Base-by-base conservation (phyloP, 2,113 vertebrate genomes). In the Bungarus multicinctus region DNA sequence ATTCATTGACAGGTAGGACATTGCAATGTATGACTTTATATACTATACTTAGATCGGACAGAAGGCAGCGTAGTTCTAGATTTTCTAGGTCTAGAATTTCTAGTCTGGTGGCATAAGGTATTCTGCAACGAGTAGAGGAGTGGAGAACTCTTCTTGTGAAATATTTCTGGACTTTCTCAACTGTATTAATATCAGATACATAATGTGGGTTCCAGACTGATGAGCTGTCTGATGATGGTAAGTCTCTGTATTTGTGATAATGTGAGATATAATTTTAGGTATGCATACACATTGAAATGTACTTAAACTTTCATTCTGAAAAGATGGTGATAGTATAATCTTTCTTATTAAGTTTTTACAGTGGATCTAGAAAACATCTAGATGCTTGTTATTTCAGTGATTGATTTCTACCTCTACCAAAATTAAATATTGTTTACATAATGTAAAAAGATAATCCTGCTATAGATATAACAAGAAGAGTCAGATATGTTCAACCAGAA, bases 241-340 rank as follows among this genome's bases (percentile, higher is more conserved):
- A 95, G 97, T 97, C n/a, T 91, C 14, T 8, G 43, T 6, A 57
- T 81, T 64, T 85, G 0, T 2, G 85, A 23, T 93, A 87, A 10
- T 14, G 11, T 4, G 52, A 34, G n/a, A 81, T 81, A 81, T 20
- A 39, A 74, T 39, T 39, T 39, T 69, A 0, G 5, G 6, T 16
- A 30, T 30, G 74, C 7, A 91, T 69, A 4, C 45, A 0, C 8
- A 23, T 74, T 52, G 90, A 43, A 39, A 18, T 60, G n/a, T 55
- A 0, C 30, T 7, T 89, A 43, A 39, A 90, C 50, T 3, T 50
- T 1, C 69, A 11, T 39, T 89, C 89, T 0, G 14, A 91, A 92
- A 58, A 90, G 22, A 64, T 0, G 94, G 88, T 95, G 96, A 95
- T 94, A 96, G 52, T 89, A 88, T 88, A 92, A 53, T 50, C 86